Evolutionary conservation across 2,797 vertebrate genomes (phyloP).

Genomic region (Odontamblyopus rebecca): DNA sequence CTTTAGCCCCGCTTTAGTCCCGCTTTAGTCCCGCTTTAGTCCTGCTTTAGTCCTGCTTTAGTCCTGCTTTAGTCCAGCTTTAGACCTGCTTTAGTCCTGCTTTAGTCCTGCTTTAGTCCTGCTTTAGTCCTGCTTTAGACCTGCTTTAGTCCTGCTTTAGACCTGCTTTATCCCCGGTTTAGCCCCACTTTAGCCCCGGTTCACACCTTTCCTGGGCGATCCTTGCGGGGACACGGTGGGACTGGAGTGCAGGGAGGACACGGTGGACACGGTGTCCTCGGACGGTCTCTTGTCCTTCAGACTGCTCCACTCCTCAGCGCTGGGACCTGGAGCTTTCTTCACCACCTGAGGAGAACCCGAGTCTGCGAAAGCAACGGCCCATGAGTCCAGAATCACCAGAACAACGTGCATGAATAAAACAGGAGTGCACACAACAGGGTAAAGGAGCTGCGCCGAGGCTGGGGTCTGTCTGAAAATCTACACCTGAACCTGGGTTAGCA

Average conservation of each 20-base stretch:
- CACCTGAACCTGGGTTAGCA: too few species aligned
- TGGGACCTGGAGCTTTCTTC: slow-evolving; percentile 77
- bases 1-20: not conserved
- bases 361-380: slow-evolving; percentile 57
- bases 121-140: not conserved
- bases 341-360: slow-evolving; percentile 81
- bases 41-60: not conserved
- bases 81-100: too few species aligned
- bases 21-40: not conserved
- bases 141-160: not conserved
- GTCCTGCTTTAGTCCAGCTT: too few species aligned
- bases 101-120: too few species aligned
- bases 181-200: not conserved
- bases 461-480: too few species aligned
- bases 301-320: slow-evolving; percentile 80
- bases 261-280: slow-evolving; percentile 84
- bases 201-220: slow-evolving; percentile 87
- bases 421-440: too few species aligned
- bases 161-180: too few species aligned
- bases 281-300: slow-evolving; percentile 75
- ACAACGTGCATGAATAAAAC: not conserved
- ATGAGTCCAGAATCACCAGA: not conserved
- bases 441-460: too few species aligned
- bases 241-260: slow-evolving; percentile 89
- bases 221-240: slow-evolving; percentile 89